Conservation (phyloP, 2,113 vertebrate genomes). For the Python bivittatus region DNA sequence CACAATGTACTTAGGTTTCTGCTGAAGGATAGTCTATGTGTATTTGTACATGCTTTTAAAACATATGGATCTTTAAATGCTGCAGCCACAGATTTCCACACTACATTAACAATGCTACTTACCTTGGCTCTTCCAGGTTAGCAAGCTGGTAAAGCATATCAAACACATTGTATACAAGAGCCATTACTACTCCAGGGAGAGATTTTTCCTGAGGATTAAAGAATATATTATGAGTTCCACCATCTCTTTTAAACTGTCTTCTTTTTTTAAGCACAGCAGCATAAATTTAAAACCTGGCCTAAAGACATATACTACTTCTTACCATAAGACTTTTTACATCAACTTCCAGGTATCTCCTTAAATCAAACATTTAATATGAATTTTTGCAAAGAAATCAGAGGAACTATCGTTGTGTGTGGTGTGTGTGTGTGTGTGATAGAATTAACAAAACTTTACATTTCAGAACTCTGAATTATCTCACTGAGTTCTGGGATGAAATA, state of each 20-base stretch:
- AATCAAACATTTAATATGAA: neutral
- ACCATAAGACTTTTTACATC: neutral
- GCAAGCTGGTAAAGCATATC: slow-evolving; percentile 99
- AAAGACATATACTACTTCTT: neutral
- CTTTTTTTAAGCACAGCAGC: neutral
- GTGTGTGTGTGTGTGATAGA: too few relatives aligned
- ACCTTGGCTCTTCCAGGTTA: slow-evolving; percentile 96
- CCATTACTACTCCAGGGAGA: slow-evolving; percentile 97
- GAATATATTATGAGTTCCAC: slow-evolving; percentile 35
- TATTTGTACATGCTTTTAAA: neutral
- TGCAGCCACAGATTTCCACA: slow-evolving; percentile 23
- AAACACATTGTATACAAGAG: slow-evolving; percentile 96
- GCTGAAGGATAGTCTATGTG: neutral
- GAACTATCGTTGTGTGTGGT: too few relatives aligned
- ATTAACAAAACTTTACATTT: neutral
- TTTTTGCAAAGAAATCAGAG: neutral
- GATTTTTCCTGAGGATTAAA: slow-evolving; percentile 89
- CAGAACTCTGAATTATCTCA: neutral
- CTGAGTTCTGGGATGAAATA: neutral
- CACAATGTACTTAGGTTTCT: neutral
- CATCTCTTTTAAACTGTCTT: neutral
- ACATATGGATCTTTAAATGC: neutral
- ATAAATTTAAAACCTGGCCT: neutral
- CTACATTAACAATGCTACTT: slow-evolving; percentile 40
- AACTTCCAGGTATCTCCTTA: neutral